A percentile compares a stretch with the other conserved stretches of the same genome.
Evolutionary conservation across 2,888 invertebrate species (phyloP).

Genomic region (Sphaerophoria taeniata): DNA sequence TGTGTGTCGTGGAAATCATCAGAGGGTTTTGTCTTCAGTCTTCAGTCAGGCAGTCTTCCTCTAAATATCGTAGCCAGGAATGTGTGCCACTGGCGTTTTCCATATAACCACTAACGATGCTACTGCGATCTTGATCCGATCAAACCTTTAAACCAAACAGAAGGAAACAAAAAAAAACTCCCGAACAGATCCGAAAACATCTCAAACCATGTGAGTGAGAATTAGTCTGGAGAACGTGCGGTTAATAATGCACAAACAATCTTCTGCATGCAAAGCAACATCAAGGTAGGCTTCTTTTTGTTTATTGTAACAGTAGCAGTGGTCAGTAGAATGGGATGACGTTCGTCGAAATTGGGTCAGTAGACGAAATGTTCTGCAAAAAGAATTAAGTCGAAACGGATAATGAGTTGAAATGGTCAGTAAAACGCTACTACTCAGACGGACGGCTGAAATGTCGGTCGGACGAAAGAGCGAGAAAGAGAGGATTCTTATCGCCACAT

Average conservation of each 20-base stretch:
- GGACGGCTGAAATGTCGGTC: background rate
- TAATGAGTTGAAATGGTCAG: slow-evolving; percentile 53
- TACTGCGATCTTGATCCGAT: slow-evolving; percentile 24
- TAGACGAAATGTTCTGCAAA: slow-evolving; percentile 72
- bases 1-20: slow-evolving; percentile 47
- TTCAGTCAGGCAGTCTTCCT: background rate
- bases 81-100: slow-evolving; percentile 44
- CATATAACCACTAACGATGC: slow-evolving; percentile 62
- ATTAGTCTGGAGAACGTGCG: slow-evolving; percentile 66
- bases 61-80: slow-evolving; percentile 1
- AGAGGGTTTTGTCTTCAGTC: slow-evolving; percentile 24
- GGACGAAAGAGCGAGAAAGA: background rate
- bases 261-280: slow-evolving; percentile 42
- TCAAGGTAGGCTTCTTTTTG: slow-evolving; percentile 24
- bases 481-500: slow-evolving; percentile 64
- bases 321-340: slow-evolving; percentile 58
- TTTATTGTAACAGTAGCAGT: slow-evolving; percentile 56
- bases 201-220: slow-evolving; percentile 55
- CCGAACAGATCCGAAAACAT: slow-evolving; percentile 41
- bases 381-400: slow-evolving; percentile 57
- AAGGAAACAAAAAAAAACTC: slow-evolving; percentile 1
- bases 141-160: slow-evolving; percentile 32
- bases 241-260: slow-evolving; percentile 69
- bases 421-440: background rate
- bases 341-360: slow-evolving; percentile 55